phyloP scores from a whole-genome alignment of 1,140 invertebrate genomes.

The Calephelis virginiensis region DNA sequence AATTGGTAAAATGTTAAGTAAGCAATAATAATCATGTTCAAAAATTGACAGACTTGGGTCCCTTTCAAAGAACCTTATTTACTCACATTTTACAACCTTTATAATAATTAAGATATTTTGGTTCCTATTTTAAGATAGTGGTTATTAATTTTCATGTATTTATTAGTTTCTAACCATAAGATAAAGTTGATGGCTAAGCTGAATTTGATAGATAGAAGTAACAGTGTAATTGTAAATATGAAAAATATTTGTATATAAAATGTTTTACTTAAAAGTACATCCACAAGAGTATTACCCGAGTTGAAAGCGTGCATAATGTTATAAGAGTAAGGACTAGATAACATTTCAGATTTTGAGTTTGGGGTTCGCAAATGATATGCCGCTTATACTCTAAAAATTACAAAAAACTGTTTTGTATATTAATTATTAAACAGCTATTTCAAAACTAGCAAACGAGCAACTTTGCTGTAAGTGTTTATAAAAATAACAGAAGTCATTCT shows the following conservation, averaged over 20 bases:
- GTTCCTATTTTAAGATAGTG: constrained; percentile 74
- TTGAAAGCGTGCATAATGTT: not conserved
- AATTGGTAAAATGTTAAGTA: no score
- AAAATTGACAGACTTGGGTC: constrained; percentile 18
- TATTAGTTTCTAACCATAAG: constrained; percentile 39
- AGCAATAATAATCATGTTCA: no score
- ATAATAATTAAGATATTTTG: constrained; percentile 56
- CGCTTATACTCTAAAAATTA: no score
- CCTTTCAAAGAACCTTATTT: constrained; percentile 24
- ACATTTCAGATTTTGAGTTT: no score
- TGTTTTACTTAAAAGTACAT: not conserved
- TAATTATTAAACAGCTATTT: no score
- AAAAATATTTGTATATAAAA: constrained; percentile 31
- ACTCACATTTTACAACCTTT: not conserved
- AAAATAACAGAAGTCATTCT: no score
- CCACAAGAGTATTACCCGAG: not conserved
- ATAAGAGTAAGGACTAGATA: not conserved
- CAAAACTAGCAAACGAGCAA: no score
- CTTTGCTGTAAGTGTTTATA: no score
- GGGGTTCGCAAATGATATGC: no score
- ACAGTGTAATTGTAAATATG: constrained; percentile 33
- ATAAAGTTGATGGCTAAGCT: constrained; percentile 11
- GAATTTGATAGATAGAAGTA: constrained; percentile 26
- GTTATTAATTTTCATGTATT: constrained; percentile 50
- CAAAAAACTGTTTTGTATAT: no score